These are phyloP conservation scores for Aethes cnicana DNA, from an alignment of 2,888 invertebrate genomes.

Conservation along the genomic window DNA sequence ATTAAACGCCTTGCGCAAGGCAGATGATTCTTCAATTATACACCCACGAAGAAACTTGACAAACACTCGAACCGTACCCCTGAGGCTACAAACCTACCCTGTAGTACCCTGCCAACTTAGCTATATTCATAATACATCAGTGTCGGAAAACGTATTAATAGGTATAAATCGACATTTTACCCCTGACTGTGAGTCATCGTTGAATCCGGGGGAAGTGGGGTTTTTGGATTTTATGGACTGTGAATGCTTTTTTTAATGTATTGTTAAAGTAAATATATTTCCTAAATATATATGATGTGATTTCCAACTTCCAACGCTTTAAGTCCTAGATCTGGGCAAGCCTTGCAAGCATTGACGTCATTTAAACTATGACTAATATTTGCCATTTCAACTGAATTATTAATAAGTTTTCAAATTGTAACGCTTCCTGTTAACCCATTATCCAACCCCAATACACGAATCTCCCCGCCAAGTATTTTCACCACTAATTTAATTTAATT, in stretches of 20 bases:
- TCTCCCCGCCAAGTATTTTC: slow-evolving; percentile 19
- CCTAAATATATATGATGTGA: no score
- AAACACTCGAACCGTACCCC: slow-evolving; percentile 20
- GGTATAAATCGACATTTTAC: slow-evolving; percentile 21
- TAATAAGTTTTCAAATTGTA: slow-evolving; percentile 6
- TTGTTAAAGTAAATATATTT: no score
- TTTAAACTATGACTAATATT: neutral
- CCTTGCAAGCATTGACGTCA: no score
- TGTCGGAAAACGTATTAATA: slow-evolving; percentile 24
- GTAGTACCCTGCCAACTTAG: neutral
- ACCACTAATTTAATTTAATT: slow-evolving; percentile 30
- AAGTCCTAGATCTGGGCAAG: no score
- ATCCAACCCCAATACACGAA: slow-evolving; percentile 19
- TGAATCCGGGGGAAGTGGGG: slow-evolving; percentile 19
- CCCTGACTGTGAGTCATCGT: slow-evolving; percentile 28
- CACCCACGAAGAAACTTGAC: slow-evolving; percentile 17
- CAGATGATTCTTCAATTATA: slow-evolving; percentile 25
- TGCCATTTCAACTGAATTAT: neutral
- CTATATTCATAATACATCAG: slow-evolving; percentile 9
- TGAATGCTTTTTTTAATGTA: slow-evolving; percentile 14
- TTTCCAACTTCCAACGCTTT: no score
- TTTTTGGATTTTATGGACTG: slow-evolving; percentile 20
- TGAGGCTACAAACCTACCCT: slow-evolving; percentile 18
- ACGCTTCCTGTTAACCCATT: slow-evolving; percentile 25
- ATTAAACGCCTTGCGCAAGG: slow-evolving; percentile 14